Base-by-base conservation (phyloP, 2,888 invertebrate genomes). In the Oconnorella tubifera region DNA sequence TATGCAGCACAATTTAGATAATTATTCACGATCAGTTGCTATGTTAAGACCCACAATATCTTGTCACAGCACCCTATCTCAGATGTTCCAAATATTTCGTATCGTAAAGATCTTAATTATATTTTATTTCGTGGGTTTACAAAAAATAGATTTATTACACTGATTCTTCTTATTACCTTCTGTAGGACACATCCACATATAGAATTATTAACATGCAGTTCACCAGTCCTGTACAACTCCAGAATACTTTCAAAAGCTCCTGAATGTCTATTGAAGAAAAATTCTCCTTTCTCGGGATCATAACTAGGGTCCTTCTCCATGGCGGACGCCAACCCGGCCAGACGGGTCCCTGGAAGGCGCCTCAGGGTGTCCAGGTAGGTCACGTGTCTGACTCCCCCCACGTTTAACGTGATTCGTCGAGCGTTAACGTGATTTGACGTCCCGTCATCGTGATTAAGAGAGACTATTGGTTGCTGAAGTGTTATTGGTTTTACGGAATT, bases 161-260 rank as follows among this genome's bases (percentile, higher is more conserved):
- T 40, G 40, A 40, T 10, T 40, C 40, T 14, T 14, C 40, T 14
- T 40, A 40, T 19, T 40, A 14, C 40, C 40, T 40, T 68, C 68
- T 79, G 78, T 29, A 80, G 79, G 28, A 80, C 80, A 10, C 80
- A 79, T 2, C 80, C 80, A 62, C 81, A 81, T 10, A 81, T 79
- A 68, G 79, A 79, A 56, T 79, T 68, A 0, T 80, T 80, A 14
- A 81, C 77, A 66, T 81, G 81, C 19, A 81, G 74, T 68, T 81
- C 80, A 56, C 80, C 80, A 77, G 77, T 80, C 63, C 80, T 67
- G 68, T 80, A 80, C 70, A 75, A 80, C 66, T 80, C 79, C 56
- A 80, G 79, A 33, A 80, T 75, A 32, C 78, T 74, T 63, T 76
- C 76, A 66, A 80, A 80, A 25, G 79, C 80, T 10, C 78, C 76